Conservation (phyloP, 2,888 invertebrate genomes). For the Ormyrus thymus region DNA sequence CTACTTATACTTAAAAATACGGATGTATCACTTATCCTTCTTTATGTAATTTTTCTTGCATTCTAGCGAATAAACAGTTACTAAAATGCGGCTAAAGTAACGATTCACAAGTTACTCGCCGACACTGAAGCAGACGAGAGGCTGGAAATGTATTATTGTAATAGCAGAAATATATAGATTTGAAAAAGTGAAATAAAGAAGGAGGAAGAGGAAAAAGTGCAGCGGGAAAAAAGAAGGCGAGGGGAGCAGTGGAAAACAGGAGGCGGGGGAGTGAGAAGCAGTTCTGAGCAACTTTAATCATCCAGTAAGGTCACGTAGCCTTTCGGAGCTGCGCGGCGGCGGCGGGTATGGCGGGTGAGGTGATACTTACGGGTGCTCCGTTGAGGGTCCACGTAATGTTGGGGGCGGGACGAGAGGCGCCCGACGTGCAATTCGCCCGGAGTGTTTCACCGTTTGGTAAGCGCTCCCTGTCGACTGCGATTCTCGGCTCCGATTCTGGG, state of each 20-base stretch:
- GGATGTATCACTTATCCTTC: no score
- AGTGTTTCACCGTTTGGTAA: slow-evolving; percentile 69
- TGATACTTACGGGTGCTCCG: slow-evolving; percentile 69
- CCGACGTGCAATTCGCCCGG: slow-evolving; percentile 72
- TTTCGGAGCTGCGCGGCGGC: slow-evolving; percentile 42
- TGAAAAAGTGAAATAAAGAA: not conserved
- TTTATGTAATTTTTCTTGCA: no score
- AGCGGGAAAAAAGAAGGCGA: slow-evolving; percentile 45
- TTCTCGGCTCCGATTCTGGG: slow-evolving; percentile 71
- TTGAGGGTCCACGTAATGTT: slow-evolving; percentile 72
- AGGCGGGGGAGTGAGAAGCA: slow-evolving; percentile 32
- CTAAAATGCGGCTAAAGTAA: no score
- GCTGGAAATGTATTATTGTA: not conserved
- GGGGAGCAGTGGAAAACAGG: slow-evolving; percentile 23
- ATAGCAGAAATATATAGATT: slow-evolving; percentile 9
- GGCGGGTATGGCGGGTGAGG: slow-evolving; percentile 40
- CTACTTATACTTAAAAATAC: no score
- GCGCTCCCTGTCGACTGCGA: slow-evolving; percentile 69
- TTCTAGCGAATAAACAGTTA: no score
- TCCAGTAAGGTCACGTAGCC: slow-evolving; percentile 68
- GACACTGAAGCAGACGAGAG: no score
- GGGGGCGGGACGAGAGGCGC: slow-evolving; percentile 70
- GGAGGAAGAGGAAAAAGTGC: slow-evolving; percentile 32
- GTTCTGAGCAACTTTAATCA: slow-evolving; percentile 64
- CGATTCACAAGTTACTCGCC: no score